Evolutionary conservation across 2,888 invertebrate genomes (phyloP).

Genomic region (Apoda limacodes): DNA sequence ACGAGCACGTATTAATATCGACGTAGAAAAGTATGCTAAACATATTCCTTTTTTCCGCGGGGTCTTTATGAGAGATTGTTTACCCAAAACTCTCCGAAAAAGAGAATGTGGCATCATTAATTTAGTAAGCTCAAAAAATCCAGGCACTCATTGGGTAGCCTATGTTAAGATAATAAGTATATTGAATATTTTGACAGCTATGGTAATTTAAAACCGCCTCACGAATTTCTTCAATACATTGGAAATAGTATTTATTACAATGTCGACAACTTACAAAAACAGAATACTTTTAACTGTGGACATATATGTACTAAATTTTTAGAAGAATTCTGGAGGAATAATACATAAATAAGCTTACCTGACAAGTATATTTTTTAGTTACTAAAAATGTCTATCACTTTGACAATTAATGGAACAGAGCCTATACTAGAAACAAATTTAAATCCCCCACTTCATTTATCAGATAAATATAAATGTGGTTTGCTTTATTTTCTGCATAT

Average conservation of each 20-base stretch:
- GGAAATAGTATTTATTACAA: constrained; percentile 6
- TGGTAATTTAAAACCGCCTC: constrained; percentile 7
- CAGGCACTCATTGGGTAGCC: constrained; percentile 8
- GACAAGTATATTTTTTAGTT: no score
- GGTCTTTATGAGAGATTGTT: constrained; percentile 17
- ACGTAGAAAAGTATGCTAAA: constrained; percentile 11
- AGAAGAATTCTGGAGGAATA: no score
- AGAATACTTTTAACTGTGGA: no score
- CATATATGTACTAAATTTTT: no score
- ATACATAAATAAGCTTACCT: no score
- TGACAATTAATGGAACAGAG: no score
- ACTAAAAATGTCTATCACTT: no score
- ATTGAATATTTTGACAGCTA: constrained; percentile 10
- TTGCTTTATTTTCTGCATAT: no score
- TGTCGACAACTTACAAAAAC: constrained; percentile 3
- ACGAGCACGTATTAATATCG: no score
- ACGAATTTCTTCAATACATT: constrained; percentile 7
- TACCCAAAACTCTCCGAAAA: constrained; percentile 18
- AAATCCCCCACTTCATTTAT: no score
- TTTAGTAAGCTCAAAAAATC: constrained; percentile 14
- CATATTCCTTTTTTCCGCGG: constrained; percentile 18
- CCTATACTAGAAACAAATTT: no score
- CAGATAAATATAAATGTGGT: no score
- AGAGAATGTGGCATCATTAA: constrained; percentile 11
- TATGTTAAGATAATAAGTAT: constrained; percentile 6